phyloP scores from a whole-genome alignment of 1,140 invertebrate species.

The Drosophila parabipectinata region DNA sequence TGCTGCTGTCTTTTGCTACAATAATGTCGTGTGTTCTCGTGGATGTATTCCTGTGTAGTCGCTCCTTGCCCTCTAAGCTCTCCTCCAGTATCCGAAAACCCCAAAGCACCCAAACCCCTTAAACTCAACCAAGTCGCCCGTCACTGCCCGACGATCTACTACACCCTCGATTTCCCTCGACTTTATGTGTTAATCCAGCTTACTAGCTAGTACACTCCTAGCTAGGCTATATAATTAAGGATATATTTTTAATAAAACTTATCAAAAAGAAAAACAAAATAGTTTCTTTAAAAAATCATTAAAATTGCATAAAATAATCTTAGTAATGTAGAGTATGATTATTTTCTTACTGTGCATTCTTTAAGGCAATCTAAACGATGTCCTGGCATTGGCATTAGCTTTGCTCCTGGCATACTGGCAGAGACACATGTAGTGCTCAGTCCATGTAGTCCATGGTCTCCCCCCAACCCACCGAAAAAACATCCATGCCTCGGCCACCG shows the following conservation, averaged over 20 bases:
- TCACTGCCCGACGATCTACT: conserved; percentile 1
- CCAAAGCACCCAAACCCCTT: neutral
- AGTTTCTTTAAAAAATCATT: neutral
- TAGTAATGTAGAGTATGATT: no score
- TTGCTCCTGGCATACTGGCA: conserved; percentile 20
- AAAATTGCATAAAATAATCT: no score
- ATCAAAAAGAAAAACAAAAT: neutral
- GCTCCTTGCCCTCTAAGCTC: neutral
- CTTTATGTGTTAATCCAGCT: conserved; percentile 45
- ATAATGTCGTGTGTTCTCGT: conserved; percentile 65
- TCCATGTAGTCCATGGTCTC: no score
- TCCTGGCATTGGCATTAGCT: conserved; percentile 37
- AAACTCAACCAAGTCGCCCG: conserved; percentile 3
- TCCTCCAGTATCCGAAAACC: neutral
- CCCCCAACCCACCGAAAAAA: neutral
- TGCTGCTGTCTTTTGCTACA: conserved; percentile 69
- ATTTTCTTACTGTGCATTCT: conserved; percentile 1
- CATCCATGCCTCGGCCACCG: conserved; percentile 1
- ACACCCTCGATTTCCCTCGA: neutral
- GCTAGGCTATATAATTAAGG: neutral
- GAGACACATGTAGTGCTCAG: neutral
- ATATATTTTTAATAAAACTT: neutral
- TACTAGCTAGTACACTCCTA: conserved; percentile 26
- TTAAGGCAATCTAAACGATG: conserved; percentile 7
- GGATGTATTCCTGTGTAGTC: conserved; percentile 27